phyloP scores from a whole-genome alignment of 2,888 invertebrate genomes.

The Agriopis leucophaearia region DNA sequence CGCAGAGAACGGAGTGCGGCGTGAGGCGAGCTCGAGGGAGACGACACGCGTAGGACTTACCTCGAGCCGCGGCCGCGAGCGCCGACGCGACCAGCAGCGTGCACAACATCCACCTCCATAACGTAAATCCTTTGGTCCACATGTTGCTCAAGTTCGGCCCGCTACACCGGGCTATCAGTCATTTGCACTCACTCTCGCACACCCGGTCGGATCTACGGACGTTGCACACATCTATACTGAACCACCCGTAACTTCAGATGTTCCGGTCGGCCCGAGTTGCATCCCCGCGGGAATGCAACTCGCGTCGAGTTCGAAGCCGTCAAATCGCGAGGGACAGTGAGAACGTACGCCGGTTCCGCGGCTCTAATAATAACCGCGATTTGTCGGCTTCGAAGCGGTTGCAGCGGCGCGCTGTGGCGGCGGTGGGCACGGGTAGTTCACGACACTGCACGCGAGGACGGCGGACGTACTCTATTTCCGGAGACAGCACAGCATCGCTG shows the following conservation, averaged over 20 bases:
- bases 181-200: conserved; percentile 86
- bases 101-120: conserved; percentile 85
- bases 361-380: conserved; percentile 74
- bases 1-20: conserved; percentile 67
- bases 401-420: conserved; percentile 63
- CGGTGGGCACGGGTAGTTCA: conserved; percentile 57
- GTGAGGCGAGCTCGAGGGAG: conserved; percentile 59
- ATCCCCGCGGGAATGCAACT: conserved; percentile 72
- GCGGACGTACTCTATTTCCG: conserved; percentile 85
- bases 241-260: conserved; percentile 57
- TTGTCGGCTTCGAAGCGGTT: conserved; percentile 69
- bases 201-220: conserved; percentile 80
- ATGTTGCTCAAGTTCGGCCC: conserved; percentile 80
- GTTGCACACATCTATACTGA: conserved; percentile 78
- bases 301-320: conserved; percentile 65
- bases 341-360: conserved; percentile 51
- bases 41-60: conserved; percentile 69
- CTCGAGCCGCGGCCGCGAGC: conserved; percentile 77
- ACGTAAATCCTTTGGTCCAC: conserved; percentile 82
- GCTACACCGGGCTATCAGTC: conserved; percentile 80
- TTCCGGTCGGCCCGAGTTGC: conserved; percentile 62
- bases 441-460: conserved; percentile 69
- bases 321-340: conserved; percentile 61
- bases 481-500: conserved; percentile 87
- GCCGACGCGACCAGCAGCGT: conserved; percentile 77